Percentiles rank a stretch among this genome's conserved stretches.
These are phyloP conservation scores for Pterois miles DNA, from an alignment of 2,797 vertebrate species.

Conservation along the genomic window DNA sequence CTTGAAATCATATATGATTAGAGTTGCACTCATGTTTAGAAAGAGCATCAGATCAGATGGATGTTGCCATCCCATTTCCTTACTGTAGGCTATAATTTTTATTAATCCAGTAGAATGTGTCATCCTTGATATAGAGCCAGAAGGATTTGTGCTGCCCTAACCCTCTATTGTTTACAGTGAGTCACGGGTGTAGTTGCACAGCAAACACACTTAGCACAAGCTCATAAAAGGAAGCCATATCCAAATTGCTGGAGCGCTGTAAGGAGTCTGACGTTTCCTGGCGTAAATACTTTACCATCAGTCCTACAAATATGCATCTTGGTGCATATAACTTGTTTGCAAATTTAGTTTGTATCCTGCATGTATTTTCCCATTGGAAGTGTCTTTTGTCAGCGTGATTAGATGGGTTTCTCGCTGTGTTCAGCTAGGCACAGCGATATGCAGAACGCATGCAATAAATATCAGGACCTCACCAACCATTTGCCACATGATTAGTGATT, in stretches of 20 bases:
- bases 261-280: not conserved
- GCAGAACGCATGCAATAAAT: constrained; percentile 41
- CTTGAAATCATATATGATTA: constrained; percentile 7
- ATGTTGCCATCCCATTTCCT: constrained; percentile 30
- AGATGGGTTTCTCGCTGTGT: constrained; percentile 11
- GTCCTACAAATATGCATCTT: not conserved
- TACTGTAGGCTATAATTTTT: constrained; percentile 50
- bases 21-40: not conserved
- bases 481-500: constrained; percentile 46
- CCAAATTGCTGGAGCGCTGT: constrained; percentile 33
- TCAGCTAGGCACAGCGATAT: constrained; percentile 12
- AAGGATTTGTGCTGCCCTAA: constrained; percentile 52
- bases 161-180: constrained; percentile 62
- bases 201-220: constrained; percentile 48
- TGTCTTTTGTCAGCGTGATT: constrained; percentile 25
- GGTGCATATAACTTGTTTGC: not conserved
- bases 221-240: constrained; percentile 31
- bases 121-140: constrained; percentile 59
- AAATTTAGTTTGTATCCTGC: constrained; percentile 31
- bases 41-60: not conserved
- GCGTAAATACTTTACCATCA: not conserved
- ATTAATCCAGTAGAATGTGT: constrained; percentile 56
- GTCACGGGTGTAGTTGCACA: constrained; percentile 42
- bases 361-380: constrained; percentile 18
- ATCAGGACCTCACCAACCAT: constrained; percentile 10